Evolutionary conservation across 2,888 invertebrate species (phyloP).

Genomic region (Cremastinae sp.): DNA sequence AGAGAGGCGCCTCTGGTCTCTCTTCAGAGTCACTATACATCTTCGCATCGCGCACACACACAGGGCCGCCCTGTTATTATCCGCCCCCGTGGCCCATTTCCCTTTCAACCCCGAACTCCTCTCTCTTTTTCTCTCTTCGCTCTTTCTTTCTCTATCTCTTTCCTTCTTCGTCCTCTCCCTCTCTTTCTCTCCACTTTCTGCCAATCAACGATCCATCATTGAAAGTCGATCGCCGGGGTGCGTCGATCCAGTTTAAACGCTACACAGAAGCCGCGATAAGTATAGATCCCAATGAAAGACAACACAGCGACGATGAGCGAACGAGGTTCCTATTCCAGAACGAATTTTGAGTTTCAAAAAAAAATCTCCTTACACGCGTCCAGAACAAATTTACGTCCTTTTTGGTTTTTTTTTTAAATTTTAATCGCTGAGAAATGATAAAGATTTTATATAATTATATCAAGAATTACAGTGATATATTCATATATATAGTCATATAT

Average conservation of each 20-base stretch:
- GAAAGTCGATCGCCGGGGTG: slow-evolving; percentile 71
- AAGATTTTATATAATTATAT: too few species aligned
- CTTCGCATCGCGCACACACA: slow-evolving; percentile 66
- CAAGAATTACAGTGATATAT: too few species aligned
- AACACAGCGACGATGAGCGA: slow-evolving; percentile 57
- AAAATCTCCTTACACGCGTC: too few species aligned
- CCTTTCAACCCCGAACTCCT: slow-evolving; percentile 76
- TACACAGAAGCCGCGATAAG: slow-evolving; percentile 74
- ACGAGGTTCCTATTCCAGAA: slow-evolving; percentile 38
- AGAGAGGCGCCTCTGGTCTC: slow-evolving; percentile 59
- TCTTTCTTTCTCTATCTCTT: slow-evolving; percentile 9
- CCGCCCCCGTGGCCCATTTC: slow-evolving; percentile 79
- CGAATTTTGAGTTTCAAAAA: too few species aligned
- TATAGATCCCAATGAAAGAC: slow-evolving; percentile 71
- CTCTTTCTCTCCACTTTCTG: slow-evolving; percentile 61
- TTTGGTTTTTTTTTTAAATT: too few species aligned
- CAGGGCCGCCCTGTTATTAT: slow-evolving; percentile 79
- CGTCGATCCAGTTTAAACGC: slow-evolving; percentile 58
- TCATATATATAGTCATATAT: too few species aligned
- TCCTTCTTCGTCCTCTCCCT: slow-evolving; percentile 3
- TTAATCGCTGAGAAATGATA: too few species aligned
- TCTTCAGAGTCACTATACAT: slow-evolving; percentile 66
- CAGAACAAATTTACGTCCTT: too few species aligned
- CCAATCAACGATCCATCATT: slow-evolving; percentile 79
- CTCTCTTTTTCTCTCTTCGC: slow-evolving; percentile 55